Base-by-base conservation (phyloP, 2,113 vertebrate genomes). In the Oryctolagus cuniculus region DNA sequence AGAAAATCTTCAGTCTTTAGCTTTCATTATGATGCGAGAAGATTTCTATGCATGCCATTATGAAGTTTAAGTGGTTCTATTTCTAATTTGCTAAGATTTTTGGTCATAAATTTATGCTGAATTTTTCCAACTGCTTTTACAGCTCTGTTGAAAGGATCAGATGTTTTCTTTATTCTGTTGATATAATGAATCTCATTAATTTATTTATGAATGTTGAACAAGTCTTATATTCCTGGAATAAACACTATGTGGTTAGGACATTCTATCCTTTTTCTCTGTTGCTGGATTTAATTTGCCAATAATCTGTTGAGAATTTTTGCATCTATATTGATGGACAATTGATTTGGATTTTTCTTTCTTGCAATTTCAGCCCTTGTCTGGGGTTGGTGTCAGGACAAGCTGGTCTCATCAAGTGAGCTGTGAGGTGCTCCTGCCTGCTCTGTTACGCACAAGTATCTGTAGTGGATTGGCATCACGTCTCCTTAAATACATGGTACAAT, bases 391-490 rank as follows among this genome's bases (percentile, higher is more conserved):
- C 1, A 61, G 67, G 34, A 69, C 10, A 49, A 9, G n/a, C 6
- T 69, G 19, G 11, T 3, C 16, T 19, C 12, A 3, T 24, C 11
- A 44, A 2, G 8, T 38, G 10, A 38, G 73, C 27, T 63, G 21
- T 49, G 53, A 49, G 5, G 29, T 13, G 1, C 12, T 24, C 58
- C 15, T 3, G 29, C 12, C 17, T 38, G 16, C 38, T 36, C 31
- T 2, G 4, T 24, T 64, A 22, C 29, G 10, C 63, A 21, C 63
- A 64, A 63, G 22, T 38, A 7, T 55, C 6, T 4, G 4, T 55
- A 5, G 34, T 3, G 51, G 3, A 1, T 0, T 0, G 11, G 27
- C n/a, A 6, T 2, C 61, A 12, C 19, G 9, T 74, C 58, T 64
- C 4, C 55, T 34, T 64, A 74, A 25, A 7, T 63, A 16, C 3